Base-by-base conservation (phyloP, 64 coral and sea anemone genomes). In the Montipora sp. region DNA sequence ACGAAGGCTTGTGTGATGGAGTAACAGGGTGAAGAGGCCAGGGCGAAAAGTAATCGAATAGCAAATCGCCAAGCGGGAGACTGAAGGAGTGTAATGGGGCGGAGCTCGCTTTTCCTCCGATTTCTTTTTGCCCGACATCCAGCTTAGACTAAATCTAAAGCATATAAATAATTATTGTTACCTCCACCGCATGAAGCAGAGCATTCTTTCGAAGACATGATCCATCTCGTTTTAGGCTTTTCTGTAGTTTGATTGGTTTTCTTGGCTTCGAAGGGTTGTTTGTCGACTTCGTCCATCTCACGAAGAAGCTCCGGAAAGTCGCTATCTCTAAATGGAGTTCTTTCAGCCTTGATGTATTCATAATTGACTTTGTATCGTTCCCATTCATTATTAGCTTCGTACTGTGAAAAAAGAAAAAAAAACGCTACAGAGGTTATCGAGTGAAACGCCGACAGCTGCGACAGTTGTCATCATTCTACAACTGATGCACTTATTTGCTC, bases 291-390 rank as follows among this genome's bases (percentile, higher is more conserved):
- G 5, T 85, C 47, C 49, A 85, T 22, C 22, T 85, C 65, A n/a
- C 19, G 82, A 36, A 85, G 8, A 18, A 71, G 82, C 50, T 85
- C 82, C 19, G 65, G 82, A 19, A 85, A 85, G 65, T 85, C 47
- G 19, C 8, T 50, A 22, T 23, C 65, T 19, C 7, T 7, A 50
- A 47, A 21, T 45, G 68, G 8, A 71, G 36, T 46, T 63, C 82
- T 71, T 48, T 9, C n/a, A 9, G 81, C 47, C 60, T 84, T 44
- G 43, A 8, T 5, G 68, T 85, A 85, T 18, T 71, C 2, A 61
- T 71, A 69, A 11, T 45, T 21, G 61, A 85, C 82, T 5, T 69
- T 85, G 61, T 85, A 85, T 85, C n/a, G 46, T 7, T n/a, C 2
- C 5, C 1, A 49, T 2, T 48, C 5, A 49, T 85, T 45, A 6